These are phyloP conservation scores for Palaemon carinicauda DNA, from an alignment of 1,140 invertebrate genomes.

Conservation along the genomic window DNA sequence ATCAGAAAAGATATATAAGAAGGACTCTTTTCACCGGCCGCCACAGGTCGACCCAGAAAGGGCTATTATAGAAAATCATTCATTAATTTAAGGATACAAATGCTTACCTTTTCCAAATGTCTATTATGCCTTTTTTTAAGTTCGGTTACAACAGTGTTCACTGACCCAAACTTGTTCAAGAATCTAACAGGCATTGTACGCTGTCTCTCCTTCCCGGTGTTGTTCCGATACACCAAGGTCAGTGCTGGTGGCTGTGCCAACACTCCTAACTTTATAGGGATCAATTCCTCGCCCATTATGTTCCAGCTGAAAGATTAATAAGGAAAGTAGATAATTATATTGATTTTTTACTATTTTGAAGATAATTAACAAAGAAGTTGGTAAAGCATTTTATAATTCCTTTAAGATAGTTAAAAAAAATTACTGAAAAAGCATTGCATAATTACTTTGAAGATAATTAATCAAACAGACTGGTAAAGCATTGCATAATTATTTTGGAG, in stretches of 20 bases:
- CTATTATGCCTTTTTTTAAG: conserved; percentile 31
- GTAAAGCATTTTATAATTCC: too few species aligned
- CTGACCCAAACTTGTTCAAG: conserved; percentile 46
- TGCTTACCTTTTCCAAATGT: conserved; percentile 21
- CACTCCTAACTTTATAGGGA: conserved; percentile 11
- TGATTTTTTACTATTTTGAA: too few species aligned
- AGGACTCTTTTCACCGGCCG: too few species aligned
- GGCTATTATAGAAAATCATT: background rate
- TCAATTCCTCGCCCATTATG: background rate
- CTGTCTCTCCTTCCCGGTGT: conserved; percentile 8
- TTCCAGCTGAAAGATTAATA: background rate
- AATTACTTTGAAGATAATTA: too few species aligned
- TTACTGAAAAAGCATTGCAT: too few species aligned
- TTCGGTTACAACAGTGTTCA: conserved; percentile 25
- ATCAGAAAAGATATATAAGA: too few species aligned
- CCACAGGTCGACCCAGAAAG: too few species aligned
- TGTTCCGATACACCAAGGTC: conserved; percentile 22
- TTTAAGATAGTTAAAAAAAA: too few species aligned
- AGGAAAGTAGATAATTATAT: too few species aligned
- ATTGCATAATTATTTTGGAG: too few species aligned
- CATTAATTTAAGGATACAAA: background rate
- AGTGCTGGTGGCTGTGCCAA: conserved; percentile 30
- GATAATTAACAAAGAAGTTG: too few species aligned
- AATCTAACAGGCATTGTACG: conserved; percentile 41
- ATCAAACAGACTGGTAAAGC: too few species aligned